A percentile compares a stretch with the other conserved stretches of the same genome.
Conservation (phyloP, 2,888 invertebrate species). For the Sycophila texana region DNA sequence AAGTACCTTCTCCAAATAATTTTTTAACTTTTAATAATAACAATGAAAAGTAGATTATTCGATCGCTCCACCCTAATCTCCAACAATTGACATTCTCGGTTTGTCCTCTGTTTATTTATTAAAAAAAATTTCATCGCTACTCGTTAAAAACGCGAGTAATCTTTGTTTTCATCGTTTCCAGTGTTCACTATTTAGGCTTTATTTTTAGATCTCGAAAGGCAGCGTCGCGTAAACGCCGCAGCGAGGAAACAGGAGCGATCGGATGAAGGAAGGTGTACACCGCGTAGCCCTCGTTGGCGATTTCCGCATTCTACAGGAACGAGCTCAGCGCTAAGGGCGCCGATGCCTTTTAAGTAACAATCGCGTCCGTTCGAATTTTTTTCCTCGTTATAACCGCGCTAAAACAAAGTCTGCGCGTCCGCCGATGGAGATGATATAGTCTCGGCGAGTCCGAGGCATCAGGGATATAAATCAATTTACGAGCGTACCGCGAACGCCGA, state of each 20-base stretch:
- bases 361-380: not conserved
- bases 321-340: not conserved
- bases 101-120: not conserved
- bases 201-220: not conserved
- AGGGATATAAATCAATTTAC: constrained; percentile 44
- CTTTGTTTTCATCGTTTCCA: not conserved
- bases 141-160: not conserved
- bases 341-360: not conserved
- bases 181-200: not conserved
- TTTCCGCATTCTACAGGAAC: not conserved
- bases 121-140: not conserved
- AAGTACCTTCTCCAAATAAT: not conserved
- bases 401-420: not conserved
- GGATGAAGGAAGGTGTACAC: not conserved
- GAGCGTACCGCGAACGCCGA: constrained; percentile 1
- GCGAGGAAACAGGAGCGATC: not conserved
- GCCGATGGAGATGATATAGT: not conserved
- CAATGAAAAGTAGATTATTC: not conserved
- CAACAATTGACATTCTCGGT: not conserved
- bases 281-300: not conserved
- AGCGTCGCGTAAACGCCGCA: not conserved
- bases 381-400: not conserved
- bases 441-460: not conserved
- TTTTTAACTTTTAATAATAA: not conserved
- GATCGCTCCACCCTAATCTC: no score